Evolutionary conservation across 2,888 invertebrate genomes (phyloP).

Genomic region (Mimachlamys varia): DNA sequence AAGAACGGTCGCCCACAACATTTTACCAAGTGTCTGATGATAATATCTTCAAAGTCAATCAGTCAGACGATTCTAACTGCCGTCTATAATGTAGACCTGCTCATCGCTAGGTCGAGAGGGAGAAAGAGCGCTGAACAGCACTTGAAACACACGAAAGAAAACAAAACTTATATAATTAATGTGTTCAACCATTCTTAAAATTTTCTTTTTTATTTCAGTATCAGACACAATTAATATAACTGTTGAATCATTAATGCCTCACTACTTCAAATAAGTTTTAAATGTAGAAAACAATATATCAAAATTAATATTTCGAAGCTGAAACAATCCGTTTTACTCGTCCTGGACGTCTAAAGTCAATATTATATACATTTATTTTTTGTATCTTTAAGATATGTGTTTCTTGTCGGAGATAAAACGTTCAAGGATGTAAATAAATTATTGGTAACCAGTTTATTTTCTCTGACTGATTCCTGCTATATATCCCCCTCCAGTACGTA

Average conservation of each 20-base stretch:
- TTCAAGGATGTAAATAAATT: not conserved
- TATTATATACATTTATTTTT: no score
- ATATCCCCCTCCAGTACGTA: not conserved
- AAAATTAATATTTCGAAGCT: no score
- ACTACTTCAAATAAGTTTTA: no score
- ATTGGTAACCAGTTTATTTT: not conserved
- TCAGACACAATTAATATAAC: no score
- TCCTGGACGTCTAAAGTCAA: no score
- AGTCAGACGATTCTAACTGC: not conserved
- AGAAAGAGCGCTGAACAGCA: not conserved
- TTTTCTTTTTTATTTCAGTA: not conserved
- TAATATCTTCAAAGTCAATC: not conserved
- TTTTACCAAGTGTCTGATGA: not conserved
- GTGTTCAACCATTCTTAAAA: not conserved
- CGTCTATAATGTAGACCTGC: not conserved
- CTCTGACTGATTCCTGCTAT: not conserved
- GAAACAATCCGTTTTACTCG: no score
- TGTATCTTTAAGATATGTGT: not conserved
- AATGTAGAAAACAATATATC: no score
- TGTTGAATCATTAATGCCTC: no score
- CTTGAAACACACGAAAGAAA: not conserved
- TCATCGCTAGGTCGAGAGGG: not conserved
- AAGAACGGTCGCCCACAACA: not conserved
- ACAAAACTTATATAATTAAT: not conserved
- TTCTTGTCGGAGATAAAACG: not conserved